These are phyloP conservation scores for Dendrolimus houi DNA, from an alignment of 2,888 invertebrate genomes.

Conservation along the genomic window DNA sequence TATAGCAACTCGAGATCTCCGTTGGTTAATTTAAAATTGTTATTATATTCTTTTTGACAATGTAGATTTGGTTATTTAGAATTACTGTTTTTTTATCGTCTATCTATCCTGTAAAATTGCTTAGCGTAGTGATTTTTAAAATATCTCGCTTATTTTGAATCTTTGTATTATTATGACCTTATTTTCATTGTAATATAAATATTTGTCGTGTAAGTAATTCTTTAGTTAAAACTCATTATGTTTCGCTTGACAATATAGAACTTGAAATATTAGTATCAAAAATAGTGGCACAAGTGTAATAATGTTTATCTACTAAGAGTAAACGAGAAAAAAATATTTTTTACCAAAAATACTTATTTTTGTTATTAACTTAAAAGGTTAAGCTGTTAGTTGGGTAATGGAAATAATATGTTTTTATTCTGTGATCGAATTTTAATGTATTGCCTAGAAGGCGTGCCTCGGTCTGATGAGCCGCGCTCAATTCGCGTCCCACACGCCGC, in stretches of 20 bases:
- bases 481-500: conserved; percentile 2
- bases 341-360: conserved; percentile 64
- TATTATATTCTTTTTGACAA: background rate
- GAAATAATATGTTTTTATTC: conserved; percentile 38
- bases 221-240: background rate
- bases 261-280: conserved; percentile 20
- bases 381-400: conserved; percentile 48
- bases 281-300: conserved; percentile 45
- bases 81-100: background rate
- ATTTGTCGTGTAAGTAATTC: conserved; percentile 25
- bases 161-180: conserved; percentile 13
- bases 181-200: conserved; percentile 32
- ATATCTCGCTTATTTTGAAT: conserved; percentile 10
- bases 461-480: conserved; percentile 9
- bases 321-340: conserved; percentile 51
- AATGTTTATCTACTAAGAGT: conserved; percentile 46
- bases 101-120: background rate
- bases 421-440: conserved; percentile 56
- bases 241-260: conserved; percentile 15
- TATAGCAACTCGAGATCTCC: background rate
- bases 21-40: background rate
- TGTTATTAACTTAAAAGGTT: conserved; percentile 54
- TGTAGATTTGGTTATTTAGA: background rate
- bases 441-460: conserved; percentile 44
- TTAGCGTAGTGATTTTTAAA: conserved; percentile 13